Conservation (phyloP, 1,140 invertebrate species). For the Diuraphis noxia region DNA sequence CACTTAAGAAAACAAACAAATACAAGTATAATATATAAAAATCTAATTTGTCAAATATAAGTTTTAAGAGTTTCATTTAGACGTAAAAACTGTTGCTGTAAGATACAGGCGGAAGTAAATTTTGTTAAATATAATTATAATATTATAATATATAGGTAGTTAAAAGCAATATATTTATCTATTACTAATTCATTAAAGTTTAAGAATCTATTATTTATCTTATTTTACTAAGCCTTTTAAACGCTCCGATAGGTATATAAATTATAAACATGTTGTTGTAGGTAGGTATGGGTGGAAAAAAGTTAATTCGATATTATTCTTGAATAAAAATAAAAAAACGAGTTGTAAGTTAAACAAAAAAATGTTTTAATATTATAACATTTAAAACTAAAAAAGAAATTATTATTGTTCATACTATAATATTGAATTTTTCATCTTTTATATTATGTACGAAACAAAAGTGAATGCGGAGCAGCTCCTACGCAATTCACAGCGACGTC, state of each 20-base stretch:
- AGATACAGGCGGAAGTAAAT: no score
- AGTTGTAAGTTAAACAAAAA: no score
- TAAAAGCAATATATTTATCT: background rate
- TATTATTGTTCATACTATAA: no score
- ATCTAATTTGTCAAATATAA: background rate
- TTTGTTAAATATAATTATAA: background rate
- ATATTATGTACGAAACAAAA: no score
- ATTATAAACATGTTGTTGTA: background rate
- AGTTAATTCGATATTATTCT: no score
- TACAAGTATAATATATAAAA: background rate
- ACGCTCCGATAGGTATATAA: background rate
- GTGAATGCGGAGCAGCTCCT: background rate
- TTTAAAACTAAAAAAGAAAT: no score
- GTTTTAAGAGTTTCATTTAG: background rate
- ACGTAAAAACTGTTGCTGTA: background rate
- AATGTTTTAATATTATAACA: no score
- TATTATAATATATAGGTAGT: background rate
- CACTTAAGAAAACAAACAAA: background rate
- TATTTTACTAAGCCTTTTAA: background rate
- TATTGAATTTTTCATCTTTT: no score
- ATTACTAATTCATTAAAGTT: background rate
- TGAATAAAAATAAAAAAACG: no score
- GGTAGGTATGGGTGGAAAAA: no score
- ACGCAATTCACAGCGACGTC: background rate
- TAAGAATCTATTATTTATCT: background rate